Evolutionary conservation across 2,888 invertebrate genomes (phyloP).

Genomic region (Osmoderma eremita): DNA sequence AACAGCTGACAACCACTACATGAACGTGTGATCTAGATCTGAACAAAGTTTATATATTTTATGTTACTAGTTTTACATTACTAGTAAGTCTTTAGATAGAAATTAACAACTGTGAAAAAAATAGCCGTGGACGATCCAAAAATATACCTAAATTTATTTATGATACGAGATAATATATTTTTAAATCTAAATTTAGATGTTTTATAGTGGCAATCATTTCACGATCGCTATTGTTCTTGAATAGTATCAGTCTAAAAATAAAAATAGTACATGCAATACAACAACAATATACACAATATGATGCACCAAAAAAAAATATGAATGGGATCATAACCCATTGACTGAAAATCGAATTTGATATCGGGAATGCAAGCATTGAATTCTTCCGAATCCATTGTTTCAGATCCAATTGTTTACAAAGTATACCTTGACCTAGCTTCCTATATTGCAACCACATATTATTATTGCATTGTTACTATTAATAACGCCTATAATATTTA

Average conservation of each 20-base stretch:
- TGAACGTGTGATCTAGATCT: too few species aligned
- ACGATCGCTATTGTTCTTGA: constrained; percentile 8
- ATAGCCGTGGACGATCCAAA: constrained; percentile 5
- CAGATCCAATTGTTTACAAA: constrained; percentile 54
- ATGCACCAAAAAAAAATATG: constrained; percentile 13
- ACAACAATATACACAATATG: neutral
- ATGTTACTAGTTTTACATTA: neutral
- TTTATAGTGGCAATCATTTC: constrained; percentile 9
- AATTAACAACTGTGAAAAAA: neutral
- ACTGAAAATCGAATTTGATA: constrained; percentile 46
- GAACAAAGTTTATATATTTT: too few species aligned
- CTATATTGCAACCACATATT: constrained; percentile 23
- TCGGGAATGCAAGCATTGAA: constrained; percentile 48
- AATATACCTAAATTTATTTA: constrained; percentile 10
- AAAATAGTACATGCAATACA: neutral
- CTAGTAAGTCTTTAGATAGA: neutral
- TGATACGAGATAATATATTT: neutral
- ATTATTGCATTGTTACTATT: constrained; percentile 34
- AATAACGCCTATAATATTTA: constrained; percentile 17
- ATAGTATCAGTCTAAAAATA: constrained; percentile 1
- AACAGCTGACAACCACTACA: too few species aligned
- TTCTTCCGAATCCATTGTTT: constrained; percentile 53
- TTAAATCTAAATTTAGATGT: constrained; percentile 25
- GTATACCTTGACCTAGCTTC: constrained; percentile 58
- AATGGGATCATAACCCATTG: constrained; percentile 33